Evolutionary conservation across 2,888 invertebrate genomes (phyloP).

Genomic region (Palloptera scutellata): DNA sequence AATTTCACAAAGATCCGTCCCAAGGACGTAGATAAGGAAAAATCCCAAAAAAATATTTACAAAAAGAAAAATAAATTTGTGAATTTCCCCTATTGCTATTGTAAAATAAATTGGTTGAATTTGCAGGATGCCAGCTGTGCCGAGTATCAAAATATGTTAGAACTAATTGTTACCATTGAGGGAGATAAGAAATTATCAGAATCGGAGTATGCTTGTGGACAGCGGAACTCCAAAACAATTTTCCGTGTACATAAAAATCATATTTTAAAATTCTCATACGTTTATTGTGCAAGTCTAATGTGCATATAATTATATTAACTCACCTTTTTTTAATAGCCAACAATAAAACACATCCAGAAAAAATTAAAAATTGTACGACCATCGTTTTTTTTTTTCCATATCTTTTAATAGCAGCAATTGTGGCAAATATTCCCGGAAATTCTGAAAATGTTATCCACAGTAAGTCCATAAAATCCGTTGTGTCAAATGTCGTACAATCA

Average conservation of each 20-base stretch:
- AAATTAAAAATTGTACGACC: slow-evolving; percentile 90
- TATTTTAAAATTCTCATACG: no score
- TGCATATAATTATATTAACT: neutral
- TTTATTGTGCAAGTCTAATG: no score
- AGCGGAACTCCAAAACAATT: no score
- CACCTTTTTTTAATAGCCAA: slow-evolving; percentile 58
- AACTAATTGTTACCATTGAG: no score
- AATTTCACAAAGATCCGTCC: neutral
- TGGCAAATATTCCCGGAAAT: slow-evolving; percentile 91
- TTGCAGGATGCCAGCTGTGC: no score
- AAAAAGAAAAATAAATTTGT: slow-evolving; percentile 3
- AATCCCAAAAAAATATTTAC: neutral
- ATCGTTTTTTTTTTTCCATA: slow-evolving; percentile 92
- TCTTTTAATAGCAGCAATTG: slow-evolving; percentile 87
- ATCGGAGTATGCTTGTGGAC: no score
- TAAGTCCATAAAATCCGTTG: slow-evolving; percentile 90
- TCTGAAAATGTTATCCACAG: slow-evolving; percentile 94
- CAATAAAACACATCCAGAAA: slow-evolving; percentile 78
- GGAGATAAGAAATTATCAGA: slow-evolving; percentile 9
- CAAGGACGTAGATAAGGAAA: neutral
- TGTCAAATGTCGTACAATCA: slow-evolving; percentile 67
- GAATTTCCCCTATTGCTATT: no score
- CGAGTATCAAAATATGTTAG: no score
- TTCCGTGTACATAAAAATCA: no score
- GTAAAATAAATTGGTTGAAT: no score